phyloP scores from a whole-genome alignment of 1,140 invertebrate genomes.

The Pogonus chalceus region DNA sequence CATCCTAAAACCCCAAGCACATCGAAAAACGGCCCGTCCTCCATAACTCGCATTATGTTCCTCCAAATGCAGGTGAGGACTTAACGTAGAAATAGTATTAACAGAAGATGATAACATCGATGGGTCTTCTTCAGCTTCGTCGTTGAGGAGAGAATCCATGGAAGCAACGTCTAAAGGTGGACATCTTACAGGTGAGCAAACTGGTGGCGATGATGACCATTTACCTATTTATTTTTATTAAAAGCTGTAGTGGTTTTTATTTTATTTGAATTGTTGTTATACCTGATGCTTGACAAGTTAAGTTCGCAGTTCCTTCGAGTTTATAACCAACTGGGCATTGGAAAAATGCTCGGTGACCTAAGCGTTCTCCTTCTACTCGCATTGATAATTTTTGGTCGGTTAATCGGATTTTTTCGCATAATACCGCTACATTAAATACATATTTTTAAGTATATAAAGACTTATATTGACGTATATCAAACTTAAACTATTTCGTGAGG shows the following conservation, averaged over 20 bases:
- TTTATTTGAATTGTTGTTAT: conserved; percentile 21
- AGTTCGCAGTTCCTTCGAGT: conserved; percentile 53
- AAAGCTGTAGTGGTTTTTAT: too few relatives aligned
- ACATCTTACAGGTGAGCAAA: conserved; percentile 63
- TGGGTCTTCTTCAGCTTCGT: too few relatives aligned
- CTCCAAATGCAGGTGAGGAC: conserved; percentile 43
- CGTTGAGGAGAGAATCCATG: conserved; percentile 41
- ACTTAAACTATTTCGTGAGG: too few relatives aligned
- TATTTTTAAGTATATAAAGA: conserved; percentile 13
- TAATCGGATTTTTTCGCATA: conserved; percentile 42
- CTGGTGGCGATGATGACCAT: conserved; percentile 64
- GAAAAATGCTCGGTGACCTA: conserved; percentile 55
- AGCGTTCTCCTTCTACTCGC: conserved; percentile 53
- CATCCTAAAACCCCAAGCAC: conserved; percentile 70
- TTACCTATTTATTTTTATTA: too few relatives aligned
- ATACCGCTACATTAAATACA: conserved; percentile 43
- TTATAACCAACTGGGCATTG: conserved; percentile 61
- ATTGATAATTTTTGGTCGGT: conserved; percentile 36
- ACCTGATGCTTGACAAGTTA: conserved; percentile 68
- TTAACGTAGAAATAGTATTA: too few relatives aligned
- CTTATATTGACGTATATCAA: too few relatives aligned
- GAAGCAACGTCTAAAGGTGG: conserved; percentile 48
- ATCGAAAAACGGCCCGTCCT: conserved; percentile 65
- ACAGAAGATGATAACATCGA: too few relatives aligned
- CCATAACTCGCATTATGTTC: conserved; percentile 53